phyloP scores from a whole-genome alignment of 2,797 vertebrate genomes.

The Manis crassicaudata region DNA sequence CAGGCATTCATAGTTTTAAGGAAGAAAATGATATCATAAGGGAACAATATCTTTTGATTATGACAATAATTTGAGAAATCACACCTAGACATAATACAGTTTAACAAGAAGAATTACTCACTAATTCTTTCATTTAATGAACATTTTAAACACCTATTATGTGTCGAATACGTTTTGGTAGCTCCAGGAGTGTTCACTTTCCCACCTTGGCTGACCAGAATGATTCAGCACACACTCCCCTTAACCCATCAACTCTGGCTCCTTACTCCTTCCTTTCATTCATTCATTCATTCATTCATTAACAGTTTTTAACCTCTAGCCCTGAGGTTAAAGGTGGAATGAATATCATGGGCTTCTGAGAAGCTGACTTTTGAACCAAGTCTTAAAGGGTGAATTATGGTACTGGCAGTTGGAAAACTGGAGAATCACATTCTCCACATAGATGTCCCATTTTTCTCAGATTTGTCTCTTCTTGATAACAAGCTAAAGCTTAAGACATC shows the following conservation, averaged over 20 bases:
- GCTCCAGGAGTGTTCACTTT: neutral
- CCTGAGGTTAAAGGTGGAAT: neutral
- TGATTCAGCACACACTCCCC: neutral
- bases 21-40: neutral
- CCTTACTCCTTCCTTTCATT: neutral
- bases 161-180: neutral
- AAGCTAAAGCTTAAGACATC: neutral
- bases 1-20: neutral
- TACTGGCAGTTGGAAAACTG: neutral
- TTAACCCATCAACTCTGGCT: neutral
- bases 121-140: neutral
- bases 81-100: neutral
- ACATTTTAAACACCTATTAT: neutral
- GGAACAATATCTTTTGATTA: neutral
- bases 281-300: conserved; percentile 27
- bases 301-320: neutral
- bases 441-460: neutral
- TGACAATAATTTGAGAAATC: neutral
- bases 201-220: neutral
- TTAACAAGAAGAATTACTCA: neutral
- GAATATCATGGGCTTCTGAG: neutral
- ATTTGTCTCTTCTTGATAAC: neutral
- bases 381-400: neutral
- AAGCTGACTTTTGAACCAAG: neutral
- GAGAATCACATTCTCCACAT: neutral